Conservation (phyloP, 2,888 invertebrate genomes). For the Drosophila paramelanica region DNA sequence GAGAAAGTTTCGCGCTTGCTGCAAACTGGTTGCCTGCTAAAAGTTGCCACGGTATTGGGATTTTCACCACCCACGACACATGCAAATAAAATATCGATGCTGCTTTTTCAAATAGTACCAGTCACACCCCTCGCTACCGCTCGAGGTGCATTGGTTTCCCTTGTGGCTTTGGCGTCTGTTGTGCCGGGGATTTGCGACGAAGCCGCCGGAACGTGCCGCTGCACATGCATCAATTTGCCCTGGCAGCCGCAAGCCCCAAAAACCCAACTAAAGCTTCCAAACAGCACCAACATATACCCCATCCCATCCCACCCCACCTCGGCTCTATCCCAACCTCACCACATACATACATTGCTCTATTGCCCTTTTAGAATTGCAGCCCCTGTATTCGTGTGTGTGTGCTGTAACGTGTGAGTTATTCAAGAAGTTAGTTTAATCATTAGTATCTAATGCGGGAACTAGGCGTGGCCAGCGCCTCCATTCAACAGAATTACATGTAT, state of each 20-base stretch:
- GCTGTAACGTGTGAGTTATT: slow-evolving; percentile 6
- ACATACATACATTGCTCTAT: neutral
- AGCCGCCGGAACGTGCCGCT: slow-evolving; percentile 53
- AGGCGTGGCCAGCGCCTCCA: slow-evolving; percentile 22
- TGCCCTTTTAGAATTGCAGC: slow-evolving; percentile 11
- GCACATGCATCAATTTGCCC: slow-evolving; percentile 59
- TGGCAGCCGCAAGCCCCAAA: slow-evolving; percentile 40
- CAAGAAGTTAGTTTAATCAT: slow-evolving; percentile 41
- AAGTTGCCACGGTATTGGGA: slow-evolving; percentile 54
- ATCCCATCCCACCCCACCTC: neutral
- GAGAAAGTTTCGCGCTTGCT: slow-evolving; percentile 59
- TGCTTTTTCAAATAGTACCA: slow-evolving; percentile 47
- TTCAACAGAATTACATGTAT: neutral
- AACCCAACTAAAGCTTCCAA: slow-evolving; percentile 21
- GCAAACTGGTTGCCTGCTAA: slow-evolving; percentile 34
- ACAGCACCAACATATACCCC: neutral
- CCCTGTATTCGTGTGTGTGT: slow-evolving; percentile 23
- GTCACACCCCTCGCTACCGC: neutral
- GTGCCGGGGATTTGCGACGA: slow-evolving; percentile 48
- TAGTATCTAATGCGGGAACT: slow-evolving; percentile 32
- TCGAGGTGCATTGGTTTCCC: slow-evolving; percentile 32
- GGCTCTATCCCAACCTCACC: neutral
- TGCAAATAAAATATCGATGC: slow-evolving; percentile 65
- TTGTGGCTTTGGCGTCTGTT: slow-evolving; percentile 55
- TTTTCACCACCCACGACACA: slow-evolving; percentile 34